phyloP scores from a whole-genome alignment of 2,797 vertebrate species.

The Dromococcyx pavoninus region DNA sequence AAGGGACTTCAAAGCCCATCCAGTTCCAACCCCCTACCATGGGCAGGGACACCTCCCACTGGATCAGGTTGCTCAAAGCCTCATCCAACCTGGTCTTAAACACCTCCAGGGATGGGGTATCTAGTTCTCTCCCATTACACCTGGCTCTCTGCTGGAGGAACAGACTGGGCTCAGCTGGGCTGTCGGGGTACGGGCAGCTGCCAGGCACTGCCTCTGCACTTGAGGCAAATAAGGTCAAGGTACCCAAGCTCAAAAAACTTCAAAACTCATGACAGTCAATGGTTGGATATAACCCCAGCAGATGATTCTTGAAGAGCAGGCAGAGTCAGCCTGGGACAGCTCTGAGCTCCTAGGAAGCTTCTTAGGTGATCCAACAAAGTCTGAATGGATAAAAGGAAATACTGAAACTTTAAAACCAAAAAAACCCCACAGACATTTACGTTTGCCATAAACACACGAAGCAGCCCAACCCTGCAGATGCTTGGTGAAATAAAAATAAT shows the following conservation, averaged over 20 bases:
- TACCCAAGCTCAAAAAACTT: neutral
- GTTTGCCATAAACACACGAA: neutral
- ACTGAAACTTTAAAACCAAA: neutral
- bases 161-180: neutral
- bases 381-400: neutral
- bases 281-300: neutral
- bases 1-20: too few species aligned
- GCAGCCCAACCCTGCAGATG: accelerated
- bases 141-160: neutral
- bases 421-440: too few species aligned
- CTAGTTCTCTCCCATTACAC: too few species aligned
- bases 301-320: neutral
- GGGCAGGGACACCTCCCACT: too few species aligned
- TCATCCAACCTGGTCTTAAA: too few species aligned
- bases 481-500: neutral
- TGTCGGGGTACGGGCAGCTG: neutral
- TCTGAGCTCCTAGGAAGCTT: neutral
- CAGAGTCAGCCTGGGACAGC: neutral
- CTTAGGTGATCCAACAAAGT: neutral
- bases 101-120: too few species aligned
- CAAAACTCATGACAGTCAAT: neutral
- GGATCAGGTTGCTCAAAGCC: too few species aligned
- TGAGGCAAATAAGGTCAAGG: neutral
- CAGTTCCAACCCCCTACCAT: too few species aligned
- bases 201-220: neutral